A percentile compares a stretch with the other conserved stretches of the same genome.
Conservation (phyloP, 1,140 invertebrate genomes). For the Reticulitermes speratus region DNA sequence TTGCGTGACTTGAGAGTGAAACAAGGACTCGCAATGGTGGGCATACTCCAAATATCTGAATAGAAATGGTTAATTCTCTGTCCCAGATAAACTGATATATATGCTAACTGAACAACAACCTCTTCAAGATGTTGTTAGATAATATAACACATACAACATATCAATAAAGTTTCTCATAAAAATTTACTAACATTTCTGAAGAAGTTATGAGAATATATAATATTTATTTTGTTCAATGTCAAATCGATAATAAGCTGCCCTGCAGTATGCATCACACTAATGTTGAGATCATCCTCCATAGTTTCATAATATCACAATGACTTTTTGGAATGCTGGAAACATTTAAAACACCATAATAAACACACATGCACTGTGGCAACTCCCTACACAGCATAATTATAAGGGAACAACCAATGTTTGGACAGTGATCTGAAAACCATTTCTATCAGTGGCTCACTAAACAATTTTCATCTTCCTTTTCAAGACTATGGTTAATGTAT, state of each 20-base stretch:
- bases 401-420: background rate
- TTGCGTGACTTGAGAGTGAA: too few relatives aligned
- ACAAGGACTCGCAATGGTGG: too few relatives aligned
- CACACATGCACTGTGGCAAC: conserved; percentile 13
- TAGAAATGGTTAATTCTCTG: too few relatives aligned
- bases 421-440: background rate
- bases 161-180: conserved; percentile 5
- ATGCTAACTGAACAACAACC: background rate
- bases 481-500: too few relatives aligned
- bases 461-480: too few relatives aligned
- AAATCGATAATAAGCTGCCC: background rate
- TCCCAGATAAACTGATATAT: background rate
- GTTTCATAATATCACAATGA: conserved; percentile 10
- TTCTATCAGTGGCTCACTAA: too few relatives aligned
- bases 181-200: background rate
- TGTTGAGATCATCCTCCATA: background rate
- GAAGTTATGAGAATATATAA: conserved; percentile 2
- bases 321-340: background rate
- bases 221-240: background rate
- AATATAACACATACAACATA: conserved; percentile 10
- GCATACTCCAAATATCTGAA: too few relatives aligned
- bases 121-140: background rate
- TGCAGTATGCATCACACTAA: background rate
- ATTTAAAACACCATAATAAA: background rate
- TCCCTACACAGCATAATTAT: background rate